Base-by-base conservation (phyloP, 30 jellyfish, hydroid and myxozoan genomes). In the Calvadosia cruxmelitensis region DNA sequence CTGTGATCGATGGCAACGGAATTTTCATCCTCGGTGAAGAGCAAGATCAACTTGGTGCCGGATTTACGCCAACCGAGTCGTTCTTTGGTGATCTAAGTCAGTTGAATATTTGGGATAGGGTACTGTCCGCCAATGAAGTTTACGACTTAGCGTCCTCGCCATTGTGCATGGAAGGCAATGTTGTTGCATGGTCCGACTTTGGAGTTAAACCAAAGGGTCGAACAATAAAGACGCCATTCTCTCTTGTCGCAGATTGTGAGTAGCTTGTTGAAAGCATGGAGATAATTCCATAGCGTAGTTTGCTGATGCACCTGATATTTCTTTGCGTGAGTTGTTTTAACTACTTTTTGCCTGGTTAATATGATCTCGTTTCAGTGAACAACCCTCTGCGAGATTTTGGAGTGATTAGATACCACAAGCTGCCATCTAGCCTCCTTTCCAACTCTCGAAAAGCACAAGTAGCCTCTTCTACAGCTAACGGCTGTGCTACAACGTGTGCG, bases 11-110 rank as follows among this genome's bases (percentile, higher is more conserved):
- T 24, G 72, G 71, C 50, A 94, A 94, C 2, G 97, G 97, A 2
- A 71, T 88, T 35, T 88, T 88, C 64, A 80, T 88, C 20, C 61
- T 88, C 64, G 97, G 97, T 0, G 97, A 88, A 73, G 97, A 88
- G 71, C 97, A 88, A 50, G 97, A 88, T 76, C 93, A 74, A 50
- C 28, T 74, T 3, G 97, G 94, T 28, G 87, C 81, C 15, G 75
- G 77, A n/a, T 88, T 88, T 51, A 88, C 97, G 10, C 94, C 97
- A 69, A 66, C 84, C 20, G 97, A 88, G 50, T 88, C 97, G 28
- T 88, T 88, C 83, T 74, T 78, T 51, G 97, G 97, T 23, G 97
- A 88, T 72, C 67, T 88, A 71, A 75, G 93, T 64, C 97, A 88
- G 64, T 66, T 88, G 68, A 80, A 88, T 67, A 78, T 88, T 2